Percentiles rank a stretch among this genome's conserved stretches.
Evolutionary conservation across 2,113 vertebrate genomes (phyloP).

Genomic region (Microtus richardsoni): DNA sequence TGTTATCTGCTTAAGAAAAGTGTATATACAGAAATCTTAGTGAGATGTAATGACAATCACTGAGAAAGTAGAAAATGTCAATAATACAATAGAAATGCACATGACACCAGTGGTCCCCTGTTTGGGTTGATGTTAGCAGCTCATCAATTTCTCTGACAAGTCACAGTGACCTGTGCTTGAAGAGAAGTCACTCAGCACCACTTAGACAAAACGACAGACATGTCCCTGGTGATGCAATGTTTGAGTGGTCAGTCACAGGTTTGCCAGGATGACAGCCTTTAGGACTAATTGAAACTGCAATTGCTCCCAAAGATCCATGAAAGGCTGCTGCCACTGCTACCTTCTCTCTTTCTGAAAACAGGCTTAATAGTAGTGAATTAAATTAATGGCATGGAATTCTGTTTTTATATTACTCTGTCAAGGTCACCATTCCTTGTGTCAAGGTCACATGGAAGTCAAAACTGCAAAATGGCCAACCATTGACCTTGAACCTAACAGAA

Average conservation of each 20-base stretch:
- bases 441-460: neutral
- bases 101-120: neutral
- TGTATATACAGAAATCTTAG: neutral
- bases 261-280: neutral
- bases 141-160: constrained; percentile 54
- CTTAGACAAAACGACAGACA: constrained; percentile 65
- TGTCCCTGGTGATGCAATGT: neutral
- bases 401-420: constrained; percentile 35
- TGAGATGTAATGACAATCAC: neutral
- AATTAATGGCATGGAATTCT: constrained; percentile 13
- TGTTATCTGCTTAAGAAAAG: neutral
- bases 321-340: neutral
- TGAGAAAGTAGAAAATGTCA: constrained; percentile 18
- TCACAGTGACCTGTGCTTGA: constrained; percentile 62
- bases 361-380: neutral
- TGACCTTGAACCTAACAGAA: constrained; percentile 9
- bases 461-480: neutral
- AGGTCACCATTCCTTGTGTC: neutral
- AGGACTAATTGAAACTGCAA: constrained; percentile 14
- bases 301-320: constrained; percentile 4
- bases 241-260: neutral
- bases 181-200: constrained; percentile 50
- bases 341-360: neutral
- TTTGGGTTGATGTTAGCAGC: neutral
- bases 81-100: neutral